Percentiles rank a stretch among this genome's conserved stretches.
Evolutionary conservation across 2,888 invertebrate genomes (phyloP).

Genomic region (Euphydryas editha): DNA sequence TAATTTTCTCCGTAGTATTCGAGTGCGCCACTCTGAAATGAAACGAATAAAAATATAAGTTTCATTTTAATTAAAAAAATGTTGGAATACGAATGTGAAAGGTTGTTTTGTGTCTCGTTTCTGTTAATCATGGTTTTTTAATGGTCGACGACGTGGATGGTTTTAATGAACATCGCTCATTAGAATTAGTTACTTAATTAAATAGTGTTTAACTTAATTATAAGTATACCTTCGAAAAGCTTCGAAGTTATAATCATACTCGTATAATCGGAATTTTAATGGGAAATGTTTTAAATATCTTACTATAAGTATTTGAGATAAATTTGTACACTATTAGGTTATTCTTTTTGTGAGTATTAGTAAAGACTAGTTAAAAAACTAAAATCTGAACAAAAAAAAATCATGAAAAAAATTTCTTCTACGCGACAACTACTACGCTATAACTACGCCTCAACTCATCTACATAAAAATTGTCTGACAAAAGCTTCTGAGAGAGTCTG

Average conservation of each 20-base stretch:
- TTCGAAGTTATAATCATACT: background rate
- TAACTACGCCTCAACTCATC: too few relatives aligned
- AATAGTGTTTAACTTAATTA: background rate
- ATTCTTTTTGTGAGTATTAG: too few relatives aligned
- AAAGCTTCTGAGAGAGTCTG: too few relatives aligned
- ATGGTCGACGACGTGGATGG: background rate
- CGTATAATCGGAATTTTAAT: background rate
- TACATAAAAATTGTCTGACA: too few relatives aligned
- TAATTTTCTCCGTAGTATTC: constrained; percentile 19
- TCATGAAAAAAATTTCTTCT: too few relatives aligned
- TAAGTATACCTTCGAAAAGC: background rate
- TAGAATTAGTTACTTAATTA: background rate
- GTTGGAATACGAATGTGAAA: constrained; percentile 2
- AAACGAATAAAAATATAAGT: constrained; percentile 19
- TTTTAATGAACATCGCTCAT: background rate
- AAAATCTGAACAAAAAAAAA: too few relatives aligned
- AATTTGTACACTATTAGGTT: too few relatives aligned
- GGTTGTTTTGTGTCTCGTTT: background rate
- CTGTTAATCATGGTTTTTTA: background rate
- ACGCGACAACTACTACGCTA: too few relatives aligned
- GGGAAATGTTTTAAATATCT: too few relatives aligned
- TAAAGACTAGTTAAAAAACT: too few relatives aligned
- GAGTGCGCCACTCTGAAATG: constrained; percentile 19
- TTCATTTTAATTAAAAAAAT: constrained; percentile 25
- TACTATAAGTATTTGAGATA: too few relatives aligned